A percentile compares a stretch with the other conserved stretches of the same genome.
These are phyloP conservation scores for Polydrusus tereticollis DNA, from an alignment of 2,888 invertebrate species.

Conservation along the genomic window DNA sequence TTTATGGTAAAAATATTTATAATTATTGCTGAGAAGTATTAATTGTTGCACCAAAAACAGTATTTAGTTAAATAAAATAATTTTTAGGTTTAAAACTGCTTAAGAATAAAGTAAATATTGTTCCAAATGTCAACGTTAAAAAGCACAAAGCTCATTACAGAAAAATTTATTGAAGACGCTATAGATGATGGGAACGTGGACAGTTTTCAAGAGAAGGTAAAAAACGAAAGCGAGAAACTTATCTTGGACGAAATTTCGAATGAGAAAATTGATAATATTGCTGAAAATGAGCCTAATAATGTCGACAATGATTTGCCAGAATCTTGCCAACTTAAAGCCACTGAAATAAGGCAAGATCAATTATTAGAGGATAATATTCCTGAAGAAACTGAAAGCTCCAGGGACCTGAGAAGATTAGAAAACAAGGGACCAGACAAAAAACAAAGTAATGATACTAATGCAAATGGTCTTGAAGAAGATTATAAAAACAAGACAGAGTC, in stretches of 20 bases:
- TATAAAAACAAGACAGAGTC: slow-evolving; percentile 4
- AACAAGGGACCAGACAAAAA: slow-evolving; percentile 15
- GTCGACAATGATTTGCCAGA: neutral
- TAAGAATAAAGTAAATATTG: neutral
- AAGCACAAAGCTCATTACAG: slow-evolving; percentile 23
- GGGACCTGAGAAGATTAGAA: slow-evolving; percentile 24
- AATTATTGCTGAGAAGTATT: neutral
- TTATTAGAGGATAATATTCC: slow-evolving; percentile 8
- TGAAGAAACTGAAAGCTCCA: slow-evolving; percentile 40
- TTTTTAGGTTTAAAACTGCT: neutral
- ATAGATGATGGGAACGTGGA: slow-evolving; percentile 12
- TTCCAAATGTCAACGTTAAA: slow-evolving; percentile 24
- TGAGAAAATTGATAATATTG: slow-evolving; percentile 4
- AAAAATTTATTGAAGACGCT: slow-evolving; percentile 31
- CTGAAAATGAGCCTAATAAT: neutral
- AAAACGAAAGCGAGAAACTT: slow-evolving; percentile 27
- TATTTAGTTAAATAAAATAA: neutral
- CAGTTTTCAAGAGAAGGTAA: neutral
- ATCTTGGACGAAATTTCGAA: slow-evolving; percentile 21
- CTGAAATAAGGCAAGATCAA: neutral
- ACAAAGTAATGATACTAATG: slow-evolving; percentile 2
- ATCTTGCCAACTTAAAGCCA: neutral
- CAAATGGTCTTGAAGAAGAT: neutral
- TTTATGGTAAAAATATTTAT: neutral
- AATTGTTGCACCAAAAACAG: neutral